Percentiles rank a stretch among this genome's conserved stretches.
These are phyloP conservation scores for Okapia johnstoni DNA, from an alignment of 2,113 vertebrate species.

Conservation along the genomic window DNA sequence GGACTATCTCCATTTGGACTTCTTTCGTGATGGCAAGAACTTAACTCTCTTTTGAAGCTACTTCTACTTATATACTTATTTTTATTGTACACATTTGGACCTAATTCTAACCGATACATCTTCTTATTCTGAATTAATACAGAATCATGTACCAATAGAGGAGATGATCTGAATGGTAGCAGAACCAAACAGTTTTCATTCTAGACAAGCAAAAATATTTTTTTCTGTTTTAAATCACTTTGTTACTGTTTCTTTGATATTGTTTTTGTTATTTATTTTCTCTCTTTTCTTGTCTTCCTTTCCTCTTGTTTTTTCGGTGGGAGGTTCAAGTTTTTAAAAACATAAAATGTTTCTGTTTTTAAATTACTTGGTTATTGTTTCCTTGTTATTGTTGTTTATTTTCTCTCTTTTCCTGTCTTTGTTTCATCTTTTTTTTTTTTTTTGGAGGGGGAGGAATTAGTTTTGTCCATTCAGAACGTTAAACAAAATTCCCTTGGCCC, in stretches of 20 bases:
- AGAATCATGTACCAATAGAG: neutral
- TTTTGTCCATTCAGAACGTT: neutral
- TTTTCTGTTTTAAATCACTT: neutral
- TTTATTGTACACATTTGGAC: neutral
- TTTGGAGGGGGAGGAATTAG: rapidly evolving
- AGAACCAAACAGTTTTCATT: neutral
- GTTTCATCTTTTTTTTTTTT: neutral
- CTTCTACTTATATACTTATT: neutral
- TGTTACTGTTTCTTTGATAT: neutral
- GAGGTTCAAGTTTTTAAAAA: neutral
- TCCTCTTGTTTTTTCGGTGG: neutral
- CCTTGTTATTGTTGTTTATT: neutral
- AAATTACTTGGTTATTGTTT: neutral
- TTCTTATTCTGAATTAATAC: neutral
- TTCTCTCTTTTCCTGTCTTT: neutral
- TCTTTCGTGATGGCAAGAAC: neutral
- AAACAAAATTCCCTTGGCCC: neutral
- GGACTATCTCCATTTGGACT: neutral
- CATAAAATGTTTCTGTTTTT: neutral
- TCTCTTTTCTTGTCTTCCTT: neutral
- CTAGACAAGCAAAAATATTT: neutral
- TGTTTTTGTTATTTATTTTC: neutral
- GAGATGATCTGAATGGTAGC: neutral
- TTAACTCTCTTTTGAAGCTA: neutral
- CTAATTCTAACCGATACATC: neutral